These are phyloP conservation scores for Orthonychiurus folsomi DNA, from an alignment of 2,888 invertebrate species.

Conservation along the genomic window DNA sequence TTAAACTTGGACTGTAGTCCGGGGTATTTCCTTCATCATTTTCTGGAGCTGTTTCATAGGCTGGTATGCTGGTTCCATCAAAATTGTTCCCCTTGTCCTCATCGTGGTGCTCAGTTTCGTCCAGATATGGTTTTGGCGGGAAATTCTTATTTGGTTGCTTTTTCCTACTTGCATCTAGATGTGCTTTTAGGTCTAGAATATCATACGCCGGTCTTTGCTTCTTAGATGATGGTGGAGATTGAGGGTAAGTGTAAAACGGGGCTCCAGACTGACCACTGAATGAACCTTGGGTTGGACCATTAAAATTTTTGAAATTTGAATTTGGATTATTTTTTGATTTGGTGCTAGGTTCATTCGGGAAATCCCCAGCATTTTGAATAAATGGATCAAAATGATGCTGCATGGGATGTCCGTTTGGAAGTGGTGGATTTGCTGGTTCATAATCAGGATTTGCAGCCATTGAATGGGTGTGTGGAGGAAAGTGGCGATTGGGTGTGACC, in stretches of 20 bases:
- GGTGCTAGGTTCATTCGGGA: conserved; percentile 15
- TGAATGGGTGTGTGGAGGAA: conserved; percentile 37
- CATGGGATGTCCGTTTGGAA: conserved; percentile 31
- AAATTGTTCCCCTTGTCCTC: neutral
- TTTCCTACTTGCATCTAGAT: too few relatives aligned
- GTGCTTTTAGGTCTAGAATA: neutral
- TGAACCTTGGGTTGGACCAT: conserved; percentile 12
- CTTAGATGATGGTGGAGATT: neutral
- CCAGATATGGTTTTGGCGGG: neutral
- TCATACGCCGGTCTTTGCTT: neutral
- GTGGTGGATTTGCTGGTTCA: conserved; percentile 40
- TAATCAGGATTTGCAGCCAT: conserved; percentile 36
- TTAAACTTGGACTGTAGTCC: neutral
- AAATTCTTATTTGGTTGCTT: neutral
- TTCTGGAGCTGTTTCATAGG: neutral
- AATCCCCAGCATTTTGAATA: conserved; percentile 26
- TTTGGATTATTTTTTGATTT: neutral
- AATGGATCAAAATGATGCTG: conserved; percentile 28
- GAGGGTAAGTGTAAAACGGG: neutral
- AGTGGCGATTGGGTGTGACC: conserved; percentile 25
- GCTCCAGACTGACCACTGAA: conserved; percentile 7
- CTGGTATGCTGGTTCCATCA: neutral
- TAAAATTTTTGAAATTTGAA: conserved; percentile 10
- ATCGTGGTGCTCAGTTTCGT: neutral
- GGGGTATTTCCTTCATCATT: neutral